Conservation (phyloP, 2,113 vertebrate genomes). For the Felis catus region DNA sequence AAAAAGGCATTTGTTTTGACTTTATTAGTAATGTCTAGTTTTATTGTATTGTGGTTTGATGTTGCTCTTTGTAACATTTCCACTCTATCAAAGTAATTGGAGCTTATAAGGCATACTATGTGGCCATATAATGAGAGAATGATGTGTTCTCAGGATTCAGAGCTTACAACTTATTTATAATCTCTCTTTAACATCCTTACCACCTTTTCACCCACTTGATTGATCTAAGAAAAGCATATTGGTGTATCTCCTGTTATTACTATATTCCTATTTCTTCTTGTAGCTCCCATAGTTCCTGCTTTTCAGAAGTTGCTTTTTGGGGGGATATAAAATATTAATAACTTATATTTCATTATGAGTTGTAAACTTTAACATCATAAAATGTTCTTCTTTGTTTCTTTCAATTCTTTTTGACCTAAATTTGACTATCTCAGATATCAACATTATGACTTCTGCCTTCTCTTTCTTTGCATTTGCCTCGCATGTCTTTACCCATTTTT, state of each 20-base stretch:
- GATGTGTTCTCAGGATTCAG: not conserved
- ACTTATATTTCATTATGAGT: not conserved
- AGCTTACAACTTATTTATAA: not conserved
- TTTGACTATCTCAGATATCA: not conserved
- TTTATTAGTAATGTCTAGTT: not conserved
- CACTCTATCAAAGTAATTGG: not conserved
- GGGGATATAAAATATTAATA: not conserved
- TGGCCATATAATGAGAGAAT: not conserved
- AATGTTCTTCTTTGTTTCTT: not conserved
- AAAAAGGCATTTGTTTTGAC: not conserved
- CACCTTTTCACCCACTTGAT: not conserved
- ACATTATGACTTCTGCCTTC: not conserved
- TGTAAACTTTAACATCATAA: constrained; percentile 8
- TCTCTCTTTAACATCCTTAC: not conserved
- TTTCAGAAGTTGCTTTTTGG: not conserved
- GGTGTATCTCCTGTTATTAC: not conserved
- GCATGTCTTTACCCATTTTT: not conserved
- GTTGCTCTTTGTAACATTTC: not conserved
- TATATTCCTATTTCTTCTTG: not conserved
- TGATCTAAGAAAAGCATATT: not conserved
- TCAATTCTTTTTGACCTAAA: not conserved
- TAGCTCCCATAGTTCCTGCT: not conserved
- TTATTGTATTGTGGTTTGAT: not conserved
- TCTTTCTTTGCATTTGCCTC: not conserved
- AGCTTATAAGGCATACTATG: not conserved